A percentile compares a stretch with the other conserved stretches of the same genome.
Evolutionary conservation across 2,113 vertebrate species (phyloP).

Genomic region (Paralichthys olivaceus): DNA sequence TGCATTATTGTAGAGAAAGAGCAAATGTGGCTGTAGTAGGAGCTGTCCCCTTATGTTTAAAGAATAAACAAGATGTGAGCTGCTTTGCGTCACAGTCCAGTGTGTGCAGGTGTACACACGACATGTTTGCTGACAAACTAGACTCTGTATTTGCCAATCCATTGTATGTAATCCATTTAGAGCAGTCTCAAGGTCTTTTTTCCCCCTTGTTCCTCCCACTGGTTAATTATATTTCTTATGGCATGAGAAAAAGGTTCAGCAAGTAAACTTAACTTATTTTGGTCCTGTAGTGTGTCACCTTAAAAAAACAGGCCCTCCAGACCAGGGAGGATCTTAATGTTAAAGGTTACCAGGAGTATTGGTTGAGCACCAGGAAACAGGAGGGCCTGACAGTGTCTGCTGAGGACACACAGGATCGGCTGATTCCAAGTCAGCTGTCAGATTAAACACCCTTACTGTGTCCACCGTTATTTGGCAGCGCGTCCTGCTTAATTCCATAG

Average conservation of each 20-base stretch:
- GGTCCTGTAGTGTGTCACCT: neutral
- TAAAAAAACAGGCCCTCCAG: slow-evolving; percentile 18
- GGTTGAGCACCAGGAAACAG: slow-evolving; percentile 20
- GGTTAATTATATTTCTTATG: neutral
- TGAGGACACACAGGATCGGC: neutral
- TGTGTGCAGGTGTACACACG: neutral
- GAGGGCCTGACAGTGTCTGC: slow-evolving; percentile 3
- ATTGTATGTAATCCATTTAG: slow-evolving; percentile 27
- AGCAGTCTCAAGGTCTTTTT: neutral
- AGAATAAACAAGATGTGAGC: slow-evolving; percentile 11
- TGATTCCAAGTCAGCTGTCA: slow-evolving; percentile 23
- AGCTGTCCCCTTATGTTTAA: neutral
- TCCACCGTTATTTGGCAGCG: slow-evolving; percentile 31
- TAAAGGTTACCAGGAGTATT: slow-evolving; percentile 16
- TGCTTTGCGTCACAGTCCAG: neutral
- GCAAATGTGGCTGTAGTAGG: neutral
- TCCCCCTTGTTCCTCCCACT: neutral
- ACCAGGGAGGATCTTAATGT: slow-evolving; percentile 18
- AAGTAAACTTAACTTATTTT: neutral
- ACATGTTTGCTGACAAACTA: neutral
- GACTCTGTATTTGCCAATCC: neutral
- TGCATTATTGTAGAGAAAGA: no score
- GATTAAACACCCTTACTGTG: slow-evolving; percentile 21
- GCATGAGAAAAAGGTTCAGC: neutral
- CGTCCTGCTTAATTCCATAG: slow-evolving; percentile 18